Percentiles rank a stretch among this genome's conserved stretches.
phyloP scores from a whole-genome alignment of 2,888 invertebrate genomes.

The Mayetiola destructor region DNA sequence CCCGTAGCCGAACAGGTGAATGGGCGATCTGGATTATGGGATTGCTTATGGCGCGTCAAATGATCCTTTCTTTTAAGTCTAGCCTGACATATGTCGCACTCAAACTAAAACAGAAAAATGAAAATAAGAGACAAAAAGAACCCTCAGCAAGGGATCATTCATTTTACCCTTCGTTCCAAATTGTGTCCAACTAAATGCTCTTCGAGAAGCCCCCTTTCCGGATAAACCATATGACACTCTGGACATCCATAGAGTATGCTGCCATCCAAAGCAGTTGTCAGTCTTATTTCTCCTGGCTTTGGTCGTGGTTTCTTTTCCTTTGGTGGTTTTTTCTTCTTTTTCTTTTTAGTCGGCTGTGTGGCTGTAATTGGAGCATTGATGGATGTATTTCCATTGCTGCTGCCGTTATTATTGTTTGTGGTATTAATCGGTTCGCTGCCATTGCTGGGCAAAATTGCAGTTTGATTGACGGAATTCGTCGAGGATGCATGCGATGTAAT shows the following conservation, averaged over 20 bases:
- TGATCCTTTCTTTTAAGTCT: constrained; percentile 78
- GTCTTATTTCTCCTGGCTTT: constrained; percentile 67
- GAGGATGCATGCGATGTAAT: neutral
- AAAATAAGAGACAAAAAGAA: neutral
- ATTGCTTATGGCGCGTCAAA: constrained; percentile 72
- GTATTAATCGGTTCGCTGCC: neutral
- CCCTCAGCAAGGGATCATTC: too few species aligned
- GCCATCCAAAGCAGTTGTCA: constrained; percentile 66
- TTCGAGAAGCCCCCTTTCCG: constrained; percentile 66
- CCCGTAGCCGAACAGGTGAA: constrained; percentile 79
- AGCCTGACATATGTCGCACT: constrained; percentile 80
- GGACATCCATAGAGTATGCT: constrained; percentile 75
- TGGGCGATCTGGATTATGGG: constrained; percentile 76
- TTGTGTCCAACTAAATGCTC: constrained; percentile 75
- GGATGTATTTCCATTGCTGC: constrained; percentile 16
- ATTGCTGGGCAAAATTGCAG: constrained; percentile 23
- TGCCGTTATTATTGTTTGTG: neutral
- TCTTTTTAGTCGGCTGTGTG: constrained; percentile 13
- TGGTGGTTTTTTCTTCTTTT: constrained; percentile 14
- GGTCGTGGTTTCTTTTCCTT: constrained; percentile 64
- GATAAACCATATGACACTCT: constrained; percentile 79
- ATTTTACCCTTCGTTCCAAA: constrained; percentile 45
- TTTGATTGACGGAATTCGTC: neutral
- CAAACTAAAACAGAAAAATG: constrained; percentile 36
- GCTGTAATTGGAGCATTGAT: constrained; percentile 15